A percentile compares a stretch with the other conserved stretches of the same genome.
Conservation (phyloP, 2,888 invertebrate genomes). For the Muschampia plurimacula region DNA sequence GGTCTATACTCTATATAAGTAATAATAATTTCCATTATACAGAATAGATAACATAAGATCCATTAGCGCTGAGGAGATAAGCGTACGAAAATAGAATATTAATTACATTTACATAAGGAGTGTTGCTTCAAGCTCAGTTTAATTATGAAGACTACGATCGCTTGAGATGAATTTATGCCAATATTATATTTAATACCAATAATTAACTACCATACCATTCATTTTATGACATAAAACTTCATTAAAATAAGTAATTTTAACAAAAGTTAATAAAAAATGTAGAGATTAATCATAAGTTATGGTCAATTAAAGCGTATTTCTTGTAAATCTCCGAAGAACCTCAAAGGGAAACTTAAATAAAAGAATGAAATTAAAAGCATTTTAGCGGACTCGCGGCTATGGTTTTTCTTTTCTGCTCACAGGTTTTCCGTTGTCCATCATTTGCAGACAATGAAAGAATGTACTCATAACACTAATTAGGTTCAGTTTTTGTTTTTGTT, state of each 20-base stretch:
- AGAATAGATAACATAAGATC: constrained; percentile 19
- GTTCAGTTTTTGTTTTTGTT: background rate
- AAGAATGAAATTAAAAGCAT: background rate
- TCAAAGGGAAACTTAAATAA: background rate
- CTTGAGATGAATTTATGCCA: background rate
- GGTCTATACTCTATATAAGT: too few species aligned
- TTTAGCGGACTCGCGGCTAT: background rate
- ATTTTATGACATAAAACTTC: too few species aligned
- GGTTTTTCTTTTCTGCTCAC: background rate
- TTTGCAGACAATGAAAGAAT: background rate
- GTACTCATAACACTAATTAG: background rate
- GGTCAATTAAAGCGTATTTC: background rate
- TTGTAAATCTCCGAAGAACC: background rate
- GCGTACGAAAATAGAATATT: constrained; percentile 28
- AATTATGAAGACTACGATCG: constrained; percentile 11
- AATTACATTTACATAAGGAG: constrained; percentile 33
- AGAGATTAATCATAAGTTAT: background rate
- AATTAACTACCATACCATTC: too few species aligned
- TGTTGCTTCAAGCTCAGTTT: constrained; percentile 22
- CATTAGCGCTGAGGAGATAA: constrained; percentile 17
- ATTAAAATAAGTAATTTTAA: too few species aligned
- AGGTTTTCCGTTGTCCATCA: background rate
- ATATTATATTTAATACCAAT: too few species aligned
- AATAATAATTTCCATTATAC: constrained; percentile 4
- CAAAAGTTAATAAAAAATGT: background rate